Conservation (phyloP, 2,888 invertebrate species). For the Ctena decussata region DNA sequence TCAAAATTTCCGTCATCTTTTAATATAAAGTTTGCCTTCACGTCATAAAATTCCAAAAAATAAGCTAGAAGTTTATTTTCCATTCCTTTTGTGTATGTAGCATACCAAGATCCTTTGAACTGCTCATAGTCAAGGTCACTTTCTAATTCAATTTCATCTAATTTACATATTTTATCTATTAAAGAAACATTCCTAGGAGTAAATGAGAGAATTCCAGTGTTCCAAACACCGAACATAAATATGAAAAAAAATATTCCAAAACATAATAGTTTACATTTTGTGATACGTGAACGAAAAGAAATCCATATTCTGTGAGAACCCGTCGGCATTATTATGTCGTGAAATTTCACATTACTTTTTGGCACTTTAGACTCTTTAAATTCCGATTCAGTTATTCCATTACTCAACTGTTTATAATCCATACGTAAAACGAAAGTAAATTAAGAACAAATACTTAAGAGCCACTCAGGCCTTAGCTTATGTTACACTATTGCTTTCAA, state of each 20-base stretch:
- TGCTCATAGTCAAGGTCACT: conserved; percentile 45
- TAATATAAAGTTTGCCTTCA: conserved; percentile 48
- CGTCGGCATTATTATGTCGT: background rate
- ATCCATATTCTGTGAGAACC: background rate
- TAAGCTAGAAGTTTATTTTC: conserved; percentile 41
- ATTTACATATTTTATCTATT: conserved; percentile 49
- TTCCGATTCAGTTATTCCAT: background rate
- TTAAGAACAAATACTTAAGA: background rate
- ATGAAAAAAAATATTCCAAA: background rate
- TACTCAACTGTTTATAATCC: background rate
- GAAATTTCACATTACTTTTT: background rate
- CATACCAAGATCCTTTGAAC: conserved; percentile 58
- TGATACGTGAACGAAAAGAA: background rate
- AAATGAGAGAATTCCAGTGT: background rate
- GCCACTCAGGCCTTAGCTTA: too few relatives aligned
- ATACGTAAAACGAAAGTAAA: background rate
- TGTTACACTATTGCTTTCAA: too few relatives aligned
- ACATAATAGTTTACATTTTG: background rate
- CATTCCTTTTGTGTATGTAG: conserved; percentile 52
- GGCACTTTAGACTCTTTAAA: background rate
- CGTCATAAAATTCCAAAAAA: conserved; percentile 58
- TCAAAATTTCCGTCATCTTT: conserved; percentile 48
- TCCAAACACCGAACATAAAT: background rate
- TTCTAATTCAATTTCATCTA: conserved; percentile 55
- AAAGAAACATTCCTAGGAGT: background rate